phyloP scores from a whole-genome alignment of 2,113 vertebrate species.

The Sylvietta virens region DNA sequence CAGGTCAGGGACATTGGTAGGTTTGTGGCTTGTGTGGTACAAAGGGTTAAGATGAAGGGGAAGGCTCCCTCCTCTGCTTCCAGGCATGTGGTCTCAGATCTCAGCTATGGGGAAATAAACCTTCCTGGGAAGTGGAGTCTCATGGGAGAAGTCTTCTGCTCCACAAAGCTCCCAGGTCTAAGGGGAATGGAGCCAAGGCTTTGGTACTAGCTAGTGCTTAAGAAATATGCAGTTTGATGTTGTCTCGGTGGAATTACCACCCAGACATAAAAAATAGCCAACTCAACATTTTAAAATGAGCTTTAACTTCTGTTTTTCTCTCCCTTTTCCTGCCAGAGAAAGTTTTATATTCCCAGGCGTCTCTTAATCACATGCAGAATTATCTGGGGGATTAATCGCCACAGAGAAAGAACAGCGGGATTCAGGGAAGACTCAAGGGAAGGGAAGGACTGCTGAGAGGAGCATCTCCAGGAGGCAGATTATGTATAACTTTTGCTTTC shows the following conservation, averaged over 20 bases:
- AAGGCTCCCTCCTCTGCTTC: neutral
- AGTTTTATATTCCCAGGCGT: neutral
- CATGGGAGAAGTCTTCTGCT: neutral
- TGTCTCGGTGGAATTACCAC: neutral
- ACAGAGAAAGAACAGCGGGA: neutral
- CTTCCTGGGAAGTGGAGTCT: neutral
- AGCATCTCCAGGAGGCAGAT: neutral
- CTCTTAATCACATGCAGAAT: neutral
- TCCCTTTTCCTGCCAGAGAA: neutral
- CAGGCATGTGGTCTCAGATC: neutral
- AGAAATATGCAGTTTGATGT: neutral
- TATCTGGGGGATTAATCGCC: slow-evolving; percentile 13
- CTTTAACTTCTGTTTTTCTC: neutral
- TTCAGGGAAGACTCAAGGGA: neutral
- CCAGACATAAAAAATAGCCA: neutral
- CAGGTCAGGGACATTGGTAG: neutral
- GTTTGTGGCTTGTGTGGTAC: neutral
- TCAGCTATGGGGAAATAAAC: neutral
- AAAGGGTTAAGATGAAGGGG: neutral
- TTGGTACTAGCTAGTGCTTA: neutral
- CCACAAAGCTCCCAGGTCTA: neutral
- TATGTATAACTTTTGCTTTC: neutral
- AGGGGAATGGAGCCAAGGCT: neutral
- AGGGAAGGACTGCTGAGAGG: neutral
- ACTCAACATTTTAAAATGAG: neutral